Base-by-base conservation (phyloP, 2,797 vertebrate genomes). In the Netta rufina region DNA sequence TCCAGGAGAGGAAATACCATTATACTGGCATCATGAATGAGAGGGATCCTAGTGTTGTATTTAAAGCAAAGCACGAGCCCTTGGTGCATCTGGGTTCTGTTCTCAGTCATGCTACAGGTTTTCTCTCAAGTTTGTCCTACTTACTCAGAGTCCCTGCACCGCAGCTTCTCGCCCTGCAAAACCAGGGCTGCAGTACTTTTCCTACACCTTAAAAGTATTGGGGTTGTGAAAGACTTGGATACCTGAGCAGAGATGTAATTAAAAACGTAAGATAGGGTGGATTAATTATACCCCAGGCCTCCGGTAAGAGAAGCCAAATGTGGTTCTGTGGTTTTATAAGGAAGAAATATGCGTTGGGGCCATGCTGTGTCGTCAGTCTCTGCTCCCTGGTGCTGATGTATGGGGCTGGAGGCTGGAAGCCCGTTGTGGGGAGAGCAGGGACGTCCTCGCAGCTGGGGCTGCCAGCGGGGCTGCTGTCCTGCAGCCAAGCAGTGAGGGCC, bases 1-100 rank as follows among this genome's bases (percentile, higher is more conserved):
- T 95, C 94, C 95, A 95, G 84, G 84, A 92, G 92, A 96, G 96
- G 96, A 96, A 96, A 97, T 96, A 56, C 96, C 95, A 90, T 96
- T 95, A 94, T 70, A 87, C 86, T 96, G 95, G 96, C 96, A 96
- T 96, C 94, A 95, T 66, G 78, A 87, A 69, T 2, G 15, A 93
- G 72, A 89, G 58, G 65, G 86, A 94, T 87, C 75, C 76, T 95
- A 85, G 41, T n/a, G 84, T 71, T 83, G 78, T 57, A 62, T 81
- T 95, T 90, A 85, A 95, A 93, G 86, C 73, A 83, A 89, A 92
- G 88, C 86, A 80, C 10, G 30, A 94, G 90, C 45, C 54, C 69
- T 33, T 85, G 87, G 86, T 81, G 60, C 92, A 95, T 95, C 92
- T 95, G 94, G n/a, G 84, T 83, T 96, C 78, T 96, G 89, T 92